Percentiles rank a stretch among this genome's conserved stretches.
Evolutionary conservation across 2,888 invertebrate genomes (phyloP).

Genomic region (Cinara cedri): DNA sequence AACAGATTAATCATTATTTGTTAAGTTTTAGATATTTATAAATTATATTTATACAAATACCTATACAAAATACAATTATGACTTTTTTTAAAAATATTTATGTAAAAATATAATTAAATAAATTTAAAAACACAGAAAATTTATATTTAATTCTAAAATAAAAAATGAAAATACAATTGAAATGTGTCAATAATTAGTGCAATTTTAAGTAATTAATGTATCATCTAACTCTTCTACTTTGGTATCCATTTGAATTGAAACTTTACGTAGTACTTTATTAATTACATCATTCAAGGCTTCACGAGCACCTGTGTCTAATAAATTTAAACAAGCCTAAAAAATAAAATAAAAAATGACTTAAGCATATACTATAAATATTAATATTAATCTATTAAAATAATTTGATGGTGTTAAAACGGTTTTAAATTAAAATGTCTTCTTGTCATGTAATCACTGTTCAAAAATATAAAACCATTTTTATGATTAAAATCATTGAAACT

Average conservation of each 20-base stretch:
- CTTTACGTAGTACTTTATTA: conserved; percentile 83
- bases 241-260: conserved; percentile 76
- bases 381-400: too few relatives aligned
- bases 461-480: too few relatives aligned
- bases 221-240: conserved; percentile 92
- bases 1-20: not conserved
- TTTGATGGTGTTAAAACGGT: too few relatives aligned
- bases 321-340: conserved; percentile 73
- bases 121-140: conserved; percentile 1
- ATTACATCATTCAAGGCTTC: conserved; percentile 90
- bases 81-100: not conserved
- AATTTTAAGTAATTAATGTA: conserved; percentile 67
- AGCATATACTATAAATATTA: too few relatives aligned
- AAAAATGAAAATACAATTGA: not conserved
- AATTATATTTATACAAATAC: conserved; percentile 13
- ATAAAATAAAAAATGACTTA: conserved; percentile 12
- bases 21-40: not conserved
- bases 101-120: not conserved
- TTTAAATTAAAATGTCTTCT: too few relatives aligned
- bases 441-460: too few relatives aligned
- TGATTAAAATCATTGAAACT: too few relatives aligned
- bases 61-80: not conserved
- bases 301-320: conserved; percentile 84
- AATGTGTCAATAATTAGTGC: not conserved
- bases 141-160: not conserved